Conservation (phyloP, 2,888 invertebrate species). For the Elegia similella region DNA sequence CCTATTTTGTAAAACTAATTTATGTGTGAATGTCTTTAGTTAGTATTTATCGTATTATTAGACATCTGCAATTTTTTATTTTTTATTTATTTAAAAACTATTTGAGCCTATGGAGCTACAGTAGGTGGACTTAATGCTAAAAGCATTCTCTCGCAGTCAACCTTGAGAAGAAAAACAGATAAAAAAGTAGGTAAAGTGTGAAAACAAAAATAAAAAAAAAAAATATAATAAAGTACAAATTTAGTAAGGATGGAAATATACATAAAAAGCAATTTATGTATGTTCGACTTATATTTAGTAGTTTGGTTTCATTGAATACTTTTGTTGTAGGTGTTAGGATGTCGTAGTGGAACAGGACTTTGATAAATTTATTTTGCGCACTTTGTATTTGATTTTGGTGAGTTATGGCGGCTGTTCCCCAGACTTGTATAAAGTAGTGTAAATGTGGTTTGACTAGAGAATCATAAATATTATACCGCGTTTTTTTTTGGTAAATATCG, state of each 20-base stretch:
- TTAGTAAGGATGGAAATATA: no score
- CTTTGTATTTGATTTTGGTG: background rate
- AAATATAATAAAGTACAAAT: no score
- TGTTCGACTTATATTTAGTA: background rate
- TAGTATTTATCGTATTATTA: background rate
- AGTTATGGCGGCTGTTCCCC: background rate
- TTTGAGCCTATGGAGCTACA: no score
- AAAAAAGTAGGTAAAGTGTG: no score
- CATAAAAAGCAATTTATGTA: no score
- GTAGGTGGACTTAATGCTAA: no score
- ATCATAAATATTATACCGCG: background rate
- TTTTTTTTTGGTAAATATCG: background rate
- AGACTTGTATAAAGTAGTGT: background rate
- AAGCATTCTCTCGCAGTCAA: no score
- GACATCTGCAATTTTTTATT: background rate
- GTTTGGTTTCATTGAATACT: background rate
- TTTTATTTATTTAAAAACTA: no score
- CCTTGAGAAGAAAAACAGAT: no score
- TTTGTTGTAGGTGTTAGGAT: background rate
- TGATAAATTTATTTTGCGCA: background rate
- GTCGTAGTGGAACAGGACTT: background rate
- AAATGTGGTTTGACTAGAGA: background rate
- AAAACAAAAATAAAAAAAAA: no score
- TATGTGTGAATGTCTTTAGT: background rate
- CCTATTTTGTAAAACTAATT: background rate